Conservation (phyloP, 2,113 vertebrate species). For the Atlantisia rogersi region DNA sequence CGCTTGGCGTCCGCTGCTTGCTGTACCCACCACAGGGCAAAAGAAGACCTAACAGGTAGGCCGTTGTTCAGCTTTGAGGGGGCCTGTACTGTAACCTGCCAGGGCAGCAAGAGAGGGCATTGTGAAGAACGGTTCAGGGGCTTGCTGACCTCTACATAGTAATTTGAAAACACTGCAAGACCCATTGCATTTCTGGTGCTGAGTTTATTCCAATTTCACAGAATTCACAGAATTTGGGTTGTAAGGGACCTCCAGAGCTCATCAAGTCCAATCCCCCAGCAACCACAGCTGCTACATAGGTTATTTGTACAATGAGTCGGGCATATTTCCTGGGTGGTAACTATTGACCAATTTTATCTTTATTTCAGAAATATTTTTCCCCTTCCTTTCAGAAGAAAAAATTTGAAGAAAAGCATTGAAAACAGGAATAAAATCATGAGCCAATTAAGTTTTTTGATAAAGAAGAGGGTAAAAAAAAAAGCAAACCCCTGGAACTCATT, state of each 20-base stretch:
- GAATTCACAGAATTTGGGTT: too few relatives aligned
- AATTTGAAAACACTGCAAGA: background rate
- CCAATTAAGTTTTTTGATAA: background rate
- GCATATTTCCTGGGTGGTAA: background rate
- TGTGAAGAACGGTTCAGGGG: background rate
- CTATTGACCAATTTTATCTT: background rate
- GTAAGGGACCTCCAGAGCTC: too few relatives aligned
- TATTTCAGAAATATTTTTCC: background rate
- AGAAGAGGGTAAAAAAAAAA: background rate
- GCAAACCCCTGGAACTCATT: background rate
- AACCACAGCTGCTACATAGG: background rate
- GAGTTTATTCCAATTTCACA: background rate
- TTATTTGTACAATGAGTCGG: background rate
- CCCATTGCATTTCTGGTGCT: background rate
- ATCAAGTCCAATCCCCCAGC: too few relatives aligned
- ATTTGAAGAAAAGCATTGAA: background rate
- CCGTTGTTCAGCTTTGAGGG: background rate
- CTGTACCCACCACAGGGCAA: fast-evolving
- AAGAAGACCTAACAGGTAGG: background rate
- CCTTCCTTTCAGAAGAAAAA: background rate
- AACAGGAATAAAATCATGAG: background rate
- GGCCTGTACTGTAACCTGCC: background rate
- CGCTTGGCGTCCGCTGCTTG: background rate
- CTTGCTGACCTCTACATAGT: background rate
- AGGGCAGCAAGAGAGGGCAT: too few relatives aligned